Evolutionary conservation across 2,113 vertebrate species (phyloP), one percentile per base, ranked within the genome.

Genomic region (Agapornis roseicollis): DNA sequence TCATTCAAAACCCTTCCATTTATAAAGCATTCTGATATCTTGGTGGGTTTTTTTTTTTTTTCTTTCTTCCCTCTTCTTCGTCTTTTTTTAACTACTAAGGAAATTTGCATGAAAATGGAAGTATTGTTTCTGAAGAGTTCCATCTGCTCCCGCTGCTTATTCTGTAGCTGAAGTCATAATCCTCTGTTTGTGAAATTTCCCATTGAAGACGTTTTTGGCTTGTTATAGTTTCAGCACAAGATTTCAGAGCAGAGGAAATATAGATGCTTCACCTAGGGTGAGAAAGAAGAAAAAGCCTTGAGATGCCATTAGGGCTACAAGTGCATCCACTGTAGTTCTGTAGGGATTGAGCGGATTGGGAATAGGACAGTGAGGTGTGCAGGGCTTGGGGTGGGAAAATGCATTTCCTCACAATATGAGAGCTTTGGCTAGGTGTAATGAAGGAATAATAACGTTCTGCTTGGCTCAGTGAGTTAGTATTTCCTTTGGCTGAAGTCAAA

Each of bases 41-140:
- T 81, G 77, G 88, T 97, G 90, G 4, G 19, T 69, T 92, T 95
- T 66, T 96, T 93, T 88, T 71, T 33, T 96, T 93, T 88, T 72
- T n/a, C 20, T n/a, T 58, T 58, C 56, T 58, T 58, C 56, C 56
- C 56, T 33, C 80, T 94, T 89, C 69, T n/a, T 93, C 55, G 58
- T 94, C 91, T 96, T 97, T 96, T 97, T 96, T 97, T 95, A 94
- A 97, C 94, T 96, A 93, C 96, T 84, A 87, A 96, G 94, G 94
- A 95, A 87, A 97, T 97, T 97, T 97, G 93, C 96, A 97, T 97
- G 90, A 97, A 96, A 97, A 97, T 97, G 89, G 96, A 92, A 94
- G 94, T 92, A 97, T 97, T 97, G 96, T 97, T 97, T 97, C 96
- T 96, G 96, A 95, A 95, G 96, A 97, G 96, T 97, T 97, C 96